Evolutionary conservation across 2,797 vertebrate genomes (phyloP).

Genomic region (Liparis tanakae): DNA sequence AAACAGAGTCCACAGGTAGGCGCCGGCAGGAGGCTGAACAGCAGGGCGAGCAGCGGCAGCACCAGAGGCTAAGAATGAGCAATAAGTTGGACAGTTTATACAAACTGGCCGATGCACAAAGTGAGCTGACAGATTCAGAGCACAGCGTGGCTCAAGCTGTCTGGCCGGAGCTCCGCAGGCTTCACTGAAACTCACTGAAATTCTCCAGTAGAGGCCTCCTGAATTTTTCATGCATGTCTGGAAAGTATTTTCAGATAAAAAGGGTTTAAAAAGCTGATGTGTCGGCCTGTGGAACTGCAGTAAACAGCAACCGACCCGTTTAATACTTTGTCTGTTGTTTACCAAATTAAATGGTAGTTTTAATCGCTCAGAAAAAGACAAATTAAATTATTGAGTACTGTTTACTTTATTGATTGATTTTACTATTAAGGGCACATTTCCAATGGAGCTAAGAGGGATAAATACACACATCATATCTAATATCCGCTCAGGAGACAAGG

Average conservation of each 20-base stretch:
- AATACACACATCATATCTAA: constrained; percentile 31
- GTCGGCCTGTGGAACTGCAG: not conserved
- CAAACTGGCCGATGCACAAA: constrained; percentile 13
- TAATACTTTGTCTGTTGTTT: not conserved
- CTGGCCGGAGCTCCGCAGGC: constrained; percentile 21
- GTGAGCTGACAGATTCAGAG: constrained; percentile 40
- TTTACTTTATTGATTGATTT: constrained; percentile 65
- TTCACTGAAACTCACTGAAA: constrained; percentile 22
- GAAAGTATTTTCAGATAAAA: constrained; percentile 24
- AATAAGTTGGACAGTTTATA: no score
- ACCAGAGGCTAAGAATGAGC: constrained; percentile 21
- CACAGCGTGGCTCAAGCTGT: constrained; percentile 28
- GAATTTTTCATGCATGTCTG: not conserved
- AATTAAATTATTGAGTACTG: constrained; percentile 7
- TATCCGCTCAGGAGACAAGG: constrained; percentile 34
- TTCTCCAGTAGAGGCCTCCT: constrained; percentile 8
- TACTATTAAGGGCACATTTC: constrained; percentile 34
- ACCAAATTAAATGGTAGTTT: not conserved
- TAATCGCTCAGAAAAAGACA: constrained; percentile 26
- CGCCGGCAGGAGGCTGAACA: not conserved
- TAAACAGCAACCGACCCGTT: constrained; percentile 7
- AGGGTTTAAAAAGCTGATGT: not conserved
- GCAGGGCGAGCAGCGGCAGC: constrained; percentile 12
- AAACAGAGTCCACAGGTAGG: constrained; percentile 56
- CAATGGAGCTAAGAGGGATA: constrained; percentile 30